These are phyloP conservation scores for Melanogrammus aeglefinus DNA, from an alignment of 2,797 vertebrate genomes.

Conservation along the genomic window DNA sequence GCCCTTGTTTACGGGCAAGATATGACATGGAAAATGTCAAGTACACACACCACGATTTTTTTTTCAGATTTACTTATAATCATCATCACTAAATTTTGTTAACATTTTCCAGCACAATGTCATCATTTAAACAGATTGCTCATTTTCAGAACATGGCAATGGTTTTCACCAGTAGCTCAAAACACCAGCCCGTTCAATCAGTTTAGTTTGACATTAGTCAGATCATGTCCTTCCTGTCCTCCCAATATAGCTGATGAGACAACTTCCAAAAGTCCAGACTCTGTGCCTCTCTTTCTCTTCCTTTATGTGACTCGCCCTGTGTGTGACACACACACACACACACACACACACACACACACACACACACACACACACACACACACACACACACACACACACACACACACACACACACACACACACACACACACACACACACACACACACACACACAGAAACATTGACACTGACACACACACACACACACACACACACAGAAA, in stretches of 20 bases:
- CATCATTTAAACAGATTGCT: neutral
- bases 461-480: neutral
- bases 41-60: neutral
- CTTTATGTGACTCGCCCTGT: too few relatives aligned
- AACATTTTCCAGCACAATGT: neutral
- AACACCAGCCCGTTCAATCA: neutral
- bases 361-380: neutral
- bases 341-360: neutral
- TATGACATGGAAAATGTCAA: neutral
- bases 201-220: slow-evolving; percentile 1
- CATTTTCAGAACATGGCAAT: neutral
- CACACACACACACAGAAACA: neutral
- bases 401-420: too few relatives aligned
- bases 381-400: neutral
- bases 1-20: neutral
- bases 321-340: neutral
- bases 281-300: neutral
- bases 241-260: slow-evolving; percentile 21
- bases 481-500: neutral
- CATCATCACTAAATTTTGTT: too few relatives aligned
- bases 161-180: neutral
- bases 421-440: too few relatives aligned
- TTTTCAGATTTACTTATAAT: neutral
- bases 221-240: slow-evolving; percentile 11
- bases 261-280: slow-evolving; percentile 2